Conservation (phyloP, 2,113 vertebrate genomes). For the Anthoscopus minutus region DNA sequence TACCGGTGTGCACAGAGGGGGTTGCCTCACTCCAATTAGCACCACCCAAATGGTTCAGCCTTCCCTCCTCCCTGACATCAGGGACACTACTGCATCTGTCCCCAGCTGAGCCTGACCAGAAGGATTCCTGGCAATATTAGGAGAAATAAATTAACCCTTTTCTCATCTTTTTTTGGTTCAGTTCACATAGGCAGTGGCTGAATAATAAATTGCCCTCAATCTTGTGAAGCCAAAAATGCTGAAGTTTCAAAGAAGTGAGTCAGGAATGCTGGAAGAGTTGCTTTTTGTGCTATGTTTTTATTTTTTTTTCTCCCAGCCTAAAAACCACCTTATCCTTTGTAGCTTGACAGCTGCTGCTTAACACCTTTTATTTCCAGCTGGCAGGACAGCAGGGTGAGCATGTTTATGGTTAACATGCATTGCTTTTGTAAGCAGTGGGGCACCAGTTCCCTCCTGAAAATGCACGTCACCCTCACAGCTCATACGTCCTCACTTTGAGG, state of each 20-base stretch:
- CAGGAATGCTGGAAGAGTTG: background rate
- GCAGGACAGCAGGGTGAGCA: constrained; percentile 8
- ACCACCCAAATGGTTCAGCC: background rate
- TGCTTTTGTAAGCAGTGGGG: background rate
- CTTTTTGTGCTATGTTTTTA: background rate
- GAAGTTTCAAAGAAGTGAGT: constrained; percentile 41
- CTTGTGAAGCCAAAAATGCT: background rate
- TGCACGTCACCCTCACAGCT: background rate
- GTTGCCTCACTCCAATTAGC: background rate
- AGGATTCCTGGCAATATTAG: constrained; percentile 24
- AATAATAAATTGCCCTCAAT: background rate
- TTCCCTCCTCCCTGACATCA: background rate
- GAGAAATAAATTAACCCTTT: constrained; percentile 35
- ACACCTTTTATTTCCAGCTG: constrained; percentile 41
- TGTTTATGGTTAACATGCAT: background rate
- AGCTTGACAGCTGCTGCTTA: constrained; percentile 50
- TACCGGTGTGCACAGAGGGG: background rate
- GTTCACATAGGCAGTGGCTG: background rate
- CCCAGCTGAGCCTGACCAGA: background rate
- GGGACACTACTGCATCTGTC: background rate
- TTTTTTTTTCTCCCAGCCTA: background rate
- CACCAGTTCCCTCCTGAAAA: constrained; percentile 19
- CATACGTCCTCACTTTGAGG: background rate
- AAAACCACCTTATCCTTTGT: background rate
- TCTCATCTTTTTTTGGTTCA: background rate